These are phyloP conservation scores for Neofelis nebulosa DNA, from an alignment of 2,113 vertebrate genomes.

Conservation along the genomic window DNA sequence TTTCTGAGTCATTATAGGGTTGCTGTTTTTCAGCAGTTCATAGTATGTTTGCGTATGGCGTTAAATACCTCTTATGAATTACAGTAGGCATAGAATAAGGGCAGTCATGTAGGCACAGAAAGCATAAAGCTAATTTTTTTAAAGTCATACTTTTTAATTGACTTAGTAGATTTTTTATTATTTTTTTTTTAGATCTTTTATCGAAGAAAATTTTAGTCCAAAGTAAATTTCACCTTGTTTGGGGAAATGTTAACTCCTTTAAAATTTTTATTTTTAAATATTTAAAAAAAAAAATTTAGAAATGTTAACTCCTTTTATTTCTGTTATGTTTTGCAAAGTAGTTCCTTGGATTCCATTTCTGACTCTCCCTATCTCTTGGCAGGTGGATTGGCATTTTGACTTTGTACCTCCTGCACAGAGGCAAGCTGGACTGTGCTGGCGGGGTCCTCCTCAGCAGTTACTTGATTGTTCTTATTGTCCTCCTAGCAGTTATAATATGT, in stretches of 20 bases:
- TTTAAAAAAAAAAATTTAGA: background rate
- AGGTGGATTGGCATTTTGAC: conserved; percentile 94
- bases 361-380: accelerated
- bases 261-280: background rate
- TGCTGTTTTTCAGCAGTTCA: background rate
- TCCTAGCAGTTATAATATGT: conserved; percentile 91
- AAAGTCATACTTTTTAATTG: background rate
- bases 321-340: background rate
- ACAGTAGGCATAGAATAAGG: background rate
- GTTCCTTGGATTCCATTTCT: background rate
- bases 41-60: background rate
- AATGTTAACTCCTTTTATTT: background rate
- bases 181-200: background rate
- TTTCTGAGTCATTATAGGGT: background rate
- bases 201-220: background rate
- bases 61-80: background rate
- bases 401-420: conserved; percentile 89
- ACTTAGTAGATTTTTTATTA: background rate
- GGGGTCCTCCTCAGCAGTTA: conserved; percentile 90
- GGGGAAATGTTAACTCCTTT: background rate
- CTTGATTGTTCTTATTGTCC: conserved; percentile 90
- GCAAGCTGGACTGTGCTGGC: conserved; percentile 88
- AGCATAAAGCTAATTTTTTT: background rate
- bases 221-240: background rate
- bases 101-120: background rate